Evolutionary conservation across 2,797 vertebrate genomes (phyloP).

Genomic region (Loriculus beryllinus): DNA sequence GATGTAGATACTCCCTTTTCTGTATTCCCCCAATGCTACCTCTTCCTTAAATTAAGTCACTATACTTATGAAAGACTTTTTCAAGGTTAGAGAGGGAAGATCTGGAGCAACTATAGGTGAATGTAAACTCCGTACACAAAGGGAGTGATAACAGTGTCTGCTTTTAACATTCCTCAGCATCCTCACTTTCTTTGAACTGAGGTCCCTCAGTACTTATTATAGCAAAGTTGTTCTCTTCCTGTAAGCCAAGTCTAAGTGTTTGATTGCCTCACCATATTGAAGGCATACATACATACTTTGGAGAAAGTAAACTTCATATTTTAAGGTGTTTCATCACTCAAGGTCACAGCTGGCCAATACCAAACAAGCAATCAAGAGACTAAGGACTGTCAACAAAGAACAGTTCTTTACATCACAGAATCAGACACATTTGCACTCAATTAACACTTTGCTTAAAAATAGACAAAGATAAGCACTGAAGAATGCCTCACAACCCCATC

Average conservation of each 20-base stretch:
- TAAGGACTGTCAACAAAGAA: conserved; percentile 51
- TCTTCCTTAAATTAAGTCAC: background rate
- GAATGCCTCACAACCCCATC: background rate
- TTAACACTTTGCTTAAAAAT: conserved; percentile 59
- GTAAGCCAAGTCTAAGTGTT: conserved; percentile 21
- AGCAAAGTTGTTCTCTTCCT: background rate
- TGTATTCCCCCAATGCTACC: background rate
- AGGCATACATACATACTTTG: conserved; percentile 53
- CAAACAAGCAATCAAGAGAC: conserved; percentile 58
- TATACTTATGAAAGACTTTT: background rate
- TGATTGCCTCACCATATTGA: conserved; percentile 56
- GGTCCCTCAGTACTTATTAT: background rate
- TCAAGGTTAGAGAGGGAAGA: background rate
- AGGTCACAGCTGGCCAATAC: conserved; percentile 60
- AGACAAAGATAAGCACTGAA: conserved; percentile 51
- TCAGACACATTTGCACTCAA: conserved; percentile 50
- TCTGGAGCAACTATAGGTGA: background rate
- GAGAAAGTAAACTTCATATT: conserved; percentile 64
- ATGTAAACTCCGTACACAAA: background rate
- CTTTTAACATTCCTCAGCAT: conserved; percentile 53
- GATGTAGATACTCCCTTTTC: background rate
- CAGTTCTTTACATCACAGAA: conserved; percentile 55
- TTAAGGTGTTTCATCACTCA: conserved; percentile 70
- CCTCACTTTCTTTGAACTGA: background rate
- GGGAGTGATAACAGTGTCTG: conserved; percentile 6